Evolutionary conservation across 2,113 vertebrate species (phyloP).

Genomic region (Rhombomys opimus): DNA sequence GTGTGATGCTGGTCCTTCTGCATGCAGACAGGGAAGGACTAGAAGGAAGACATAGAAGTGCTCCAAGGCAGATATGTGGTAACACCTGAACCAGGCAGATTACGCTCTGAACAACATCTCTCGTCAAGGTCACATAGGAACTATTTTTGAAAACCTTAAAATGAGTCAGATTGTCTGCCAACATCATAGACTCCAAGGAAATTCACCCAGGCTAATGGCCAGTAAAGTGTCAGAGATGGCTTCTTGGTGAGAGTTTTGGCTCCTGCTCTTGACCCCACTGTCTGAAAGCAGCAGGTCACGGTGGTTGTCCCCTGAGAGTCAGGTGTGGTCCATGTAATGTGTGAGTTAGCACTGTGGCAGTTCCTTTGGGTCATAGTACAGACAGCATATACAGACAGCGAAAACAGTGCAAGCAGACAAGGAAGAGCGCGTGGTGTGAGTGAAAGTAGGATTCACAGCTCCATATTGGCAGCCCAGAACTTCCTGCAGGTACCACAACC

Average conservation of each 20-base stretch:
- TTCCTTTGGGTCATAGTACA: neutral
- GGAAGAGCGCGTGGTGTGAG: too few relatives aligned
- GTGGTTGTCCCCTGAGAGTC: neutral
- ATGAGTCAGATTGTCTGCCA: neutral
- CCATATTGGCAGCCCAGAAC: too few relatives aligned
- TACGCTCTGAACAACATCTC: neutral
- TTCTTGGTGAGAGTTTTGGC: neutral
- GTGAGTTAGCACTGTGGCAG: neutral
- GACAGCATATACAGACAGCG: neutral
- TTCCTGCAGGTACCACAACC: too few relatives aligned
- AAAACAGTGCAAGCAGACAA: neutral
- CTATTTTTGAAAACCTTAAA: neutral
- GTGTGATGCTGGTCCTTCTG: neutral
- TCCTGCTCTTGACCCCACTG: neutral
- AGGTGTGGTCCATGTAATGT: neutral
- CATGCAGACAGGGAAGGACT: neutral
- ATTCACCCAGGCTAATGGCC: neutral
- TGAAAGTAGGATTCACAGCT: too few relatives aligned
- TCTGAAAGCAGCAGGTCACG: neutral
- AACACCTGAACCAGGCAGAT: neutral
- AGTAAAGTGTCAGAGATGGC: neutral
- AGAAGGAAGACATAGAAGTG: neutral
- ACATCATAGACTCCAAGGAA: neutral
- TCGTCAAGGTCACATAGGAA: neutral
- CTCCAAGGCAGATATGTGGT: neutral